Evolutionary conservation across 2,888 invertebrate species (phyloP), one percentile per base, ranked within the genome.

Genomic region (Buathra laborator): DNA sequence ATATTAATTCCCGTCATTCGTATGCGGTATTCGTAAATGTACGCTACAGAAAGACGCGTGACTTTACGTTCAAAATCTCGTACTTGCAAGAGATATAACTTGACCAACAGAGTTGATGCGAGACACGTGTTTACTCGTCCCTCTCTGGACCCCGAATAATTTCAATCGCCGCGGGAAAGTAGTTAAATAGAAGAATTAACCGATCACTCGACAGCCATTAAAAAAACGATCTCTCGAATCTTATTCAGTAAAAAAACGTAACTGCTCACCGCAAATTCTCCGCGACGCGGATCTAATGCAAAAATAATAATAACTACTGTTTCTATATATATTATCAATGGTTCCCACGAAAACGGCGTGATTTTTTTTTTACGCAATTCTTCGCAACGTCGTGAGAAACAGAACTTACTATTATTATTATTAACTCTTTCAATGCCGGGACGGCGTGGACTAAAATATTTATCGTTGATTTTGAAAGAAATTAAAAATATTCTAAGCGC

Each of bases 1-100:
- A 91, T 91, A 91, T 90, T 90, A 91, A 91, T 90, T 91, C 86
- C 75, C 89, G 88, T 89, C 88, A 89, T 91, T 90, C 88, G 89
- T 89, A 90, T 91, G 90, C 90, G 77, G 85, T 86, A 81, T 75
- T 76, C 67, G 86, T 86, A 83, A 84, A 86, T 51, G 51, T 56
- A 62, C 29, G 48, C 67, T 37, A 48, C 59, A 64, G 81, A 24
- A 24, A 66, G 56, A 72, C 67, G 70, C 81, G 85, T 75, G 71
- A 82, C 71, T 82, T 64, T 24, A 66, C 59, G 29, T 78, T 71
- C 75, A 70, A 82, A 78, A 53, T 46, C 64, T 72, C 24, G 12
- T 56, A 24, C 46, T 66, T 64, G 32, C 74, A 29, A n/a, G 53
- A 24, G 24, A 29, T 19, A 44, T 12, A 43, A 43, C 10, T 43